These are phyloP conservation scores for Drosophila oshimai DNA, from an alignment of 1,140 invertebrate species.

Conservation along the genomic window DNA sequence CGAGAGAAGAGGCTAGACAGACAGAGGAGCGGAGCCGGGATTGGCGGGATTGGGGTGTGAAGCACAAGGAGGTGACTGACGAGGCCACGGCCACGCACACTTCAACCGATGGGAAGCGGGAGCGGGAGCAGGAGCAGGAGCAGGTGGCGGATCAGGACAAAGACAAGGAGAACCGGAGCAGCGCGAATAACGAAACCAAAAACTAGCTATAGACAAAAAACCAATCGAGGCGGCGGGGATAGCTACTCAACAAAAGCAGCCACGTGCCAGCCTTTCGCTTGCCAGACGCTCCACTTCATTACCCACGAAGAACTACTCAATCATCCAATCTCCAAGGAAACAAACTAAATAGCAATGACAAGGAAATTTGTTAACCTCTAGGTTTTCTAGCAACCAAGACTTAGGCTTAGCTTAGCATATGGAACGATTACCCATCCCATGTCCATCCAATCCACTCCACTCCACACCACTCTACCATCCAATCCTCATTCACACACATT, in stretches of 20 bases:
- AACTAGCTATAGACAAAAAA: slow-evolving; percentile 45
- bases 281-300: background rate
- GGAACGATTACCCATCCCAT: background rate
- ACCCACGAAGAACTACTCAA: slow-evolving; percentile 9
- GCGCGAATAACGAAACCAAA: slow-evolving; percentile 63
- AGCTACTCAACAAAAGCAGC: slow-evolving; percentile 25
- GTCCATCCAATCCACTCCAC: background rate
- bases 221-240: slow-evolving; percentile 48
- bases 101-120: background rate
- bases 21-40: background rate
- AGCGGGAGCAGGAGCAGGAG: background rate
- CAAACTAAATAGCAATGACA: slow-evolving; percentile 19
- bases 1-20: slow-evolving; percentile 1
- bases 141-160: slow-evolving; percentile 16
- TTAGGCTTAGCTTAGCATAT: slow-evolving; percentile 61
- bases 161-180: slow-evolving; percentile 45
- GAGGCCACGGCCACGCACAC: background rate
- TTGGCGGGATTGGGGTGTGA: background rate
- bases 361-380: slow-evolving; percentile 47
- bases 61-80: slow-evolving; percentile 1
- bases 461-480: background rate
- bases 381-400: slow-evolving; percentile 49
- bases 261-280: slow-evolving; percentile 1
- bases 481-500: background rate
- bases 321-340: slow-evolving; percentile 13